phyloP scores from a whole-genome alignment of 2,113 vertebrate genomes.

The Noturus placidus region DNA sequence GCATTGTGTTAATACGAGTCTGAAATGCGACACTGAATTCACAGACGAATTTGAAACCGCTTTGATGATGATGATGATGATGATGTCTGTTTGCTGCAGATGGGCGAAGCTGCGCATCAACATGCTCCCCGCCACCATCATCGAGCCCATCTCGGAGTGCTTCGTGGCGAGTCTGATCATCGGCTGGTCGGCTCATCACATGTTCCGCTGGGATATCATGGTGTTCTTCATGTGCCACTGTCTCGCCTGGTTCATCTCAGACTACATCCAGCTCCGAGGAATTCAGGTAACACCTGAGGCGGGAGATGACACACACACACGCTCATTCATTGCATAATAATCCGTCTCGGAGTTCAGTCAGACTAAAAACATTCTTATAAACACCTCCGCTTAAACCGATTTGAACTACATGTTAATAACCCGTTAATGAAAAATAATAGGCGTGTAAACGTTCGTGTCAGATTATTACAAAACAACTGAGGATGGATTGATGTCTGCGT shows the following conservation, averaged over 20 bases:
- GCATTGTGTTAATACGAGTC: not conserved
- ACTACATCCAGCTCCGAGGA: constrained; percentile 95
- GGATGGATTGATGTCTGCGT: no score
- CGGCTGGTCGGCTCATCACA: constrained; percentile 92
- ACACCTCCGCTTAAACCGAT: no score
- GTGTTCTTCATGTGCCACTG: constrained; percentile 99
- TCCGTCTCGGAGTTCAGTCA: no score
- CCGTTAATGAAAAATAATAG: not conserved
- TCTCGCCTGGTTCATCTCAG: constrained; percentile 94
- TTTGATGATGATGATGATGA: not conserved
- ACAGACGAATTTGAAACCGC: not conserved
- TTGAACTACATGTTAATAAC: no score
- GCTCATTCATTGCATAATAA: not conserved
- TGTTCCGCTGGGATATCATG: constrained; percentile 97
- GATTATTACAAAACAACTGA: not conserved
- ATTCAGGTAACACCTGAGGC: constrained; percentile 80
- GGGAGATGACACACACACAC: not conserved
- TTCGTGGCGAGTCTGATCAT: constrained; percentile 97
- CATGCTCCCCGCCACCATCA: constrained; percentile 94
- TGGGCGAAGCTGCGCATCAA: constrained; percentile 97
- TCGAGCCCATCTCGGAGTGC: constrained; percentile 95
- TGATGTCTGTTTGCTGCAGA: constrained; percentile 62
- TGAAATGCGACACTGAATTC: not conserved
- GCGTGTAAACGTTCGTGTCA: not conserved
- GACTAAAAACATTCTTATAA: no score